phyloP scores from a whole-genome alignment of 2,888 invertebrate species.

The Leptogaster cylindrica region DNA sequence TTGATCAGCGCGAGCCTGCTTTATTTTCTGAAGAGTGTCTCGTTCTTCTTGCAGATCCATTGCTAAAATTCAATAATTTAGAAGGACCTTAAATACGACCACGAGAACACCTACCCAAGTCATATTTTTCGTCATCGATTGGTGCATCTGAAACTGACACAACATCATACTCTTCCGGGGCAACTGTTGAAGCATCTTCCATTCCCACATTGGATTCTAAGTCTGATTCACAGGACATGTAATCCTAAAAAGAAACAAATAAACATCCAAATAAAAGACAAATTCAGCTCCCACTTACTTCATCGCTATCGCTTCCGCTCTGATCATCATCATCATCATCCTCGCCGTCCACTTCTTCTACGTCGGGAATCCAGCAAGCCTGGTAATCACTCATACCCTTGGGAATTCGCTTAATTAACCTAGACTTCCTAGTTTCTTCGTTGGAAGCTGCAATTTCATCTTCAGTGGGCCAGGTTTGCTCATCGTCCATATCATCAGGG shows the following conservation, averaged over 20 bases:
- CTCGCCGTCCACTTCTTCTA: conserved; percentile 66
- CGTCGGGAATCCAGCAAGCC: conserved; percentile 89
- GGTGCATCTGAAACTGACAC: conserved; percentile 71
- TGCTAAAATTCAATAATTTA: conserved; percentile 51
- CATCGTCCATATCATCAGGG: conserved; percentile 90
- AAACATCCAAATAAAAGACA: neutral
- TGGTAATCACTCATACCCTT: conserved; percentile 98
- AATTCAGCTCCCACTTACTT: neutral
- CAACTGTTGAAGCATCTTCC: conserved; percentile 63
- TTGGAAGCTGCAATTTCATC: conserved; percentile 82
- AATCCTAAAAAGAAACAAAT: conserved; percentile 52
- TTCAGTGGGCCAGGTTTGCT: conserved; percentile 96
- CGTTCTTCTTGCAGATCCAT: conserved; percentile 81
- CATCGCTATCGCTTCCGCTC: conserved; percentile 43
- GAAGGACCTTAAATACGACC: neutral
- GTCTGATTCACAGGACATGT: conserved; percentile 59
- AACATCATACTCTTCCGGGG: conserved; percentile 73
- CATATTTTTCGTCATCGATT: conserved; percentile 74
- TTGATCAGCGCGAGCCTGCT: conserved; percentile 74
- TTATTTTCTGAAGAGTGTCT: conserved; percentile 74
- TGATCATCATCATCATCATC: conserved; percentile 50
- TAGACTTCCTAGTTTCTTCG: conserved; percentile 66
- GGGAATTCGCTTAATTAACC: conserved; percentile 81
- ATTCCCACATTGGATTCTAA: conserved; percentile 62
- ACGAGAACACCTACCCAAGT: conserved; percentile 59